Evolutionary conservation across 2,797 vertebrate genomes (phyloP).

Genomic region (Sorex maritimensis): DNA sequence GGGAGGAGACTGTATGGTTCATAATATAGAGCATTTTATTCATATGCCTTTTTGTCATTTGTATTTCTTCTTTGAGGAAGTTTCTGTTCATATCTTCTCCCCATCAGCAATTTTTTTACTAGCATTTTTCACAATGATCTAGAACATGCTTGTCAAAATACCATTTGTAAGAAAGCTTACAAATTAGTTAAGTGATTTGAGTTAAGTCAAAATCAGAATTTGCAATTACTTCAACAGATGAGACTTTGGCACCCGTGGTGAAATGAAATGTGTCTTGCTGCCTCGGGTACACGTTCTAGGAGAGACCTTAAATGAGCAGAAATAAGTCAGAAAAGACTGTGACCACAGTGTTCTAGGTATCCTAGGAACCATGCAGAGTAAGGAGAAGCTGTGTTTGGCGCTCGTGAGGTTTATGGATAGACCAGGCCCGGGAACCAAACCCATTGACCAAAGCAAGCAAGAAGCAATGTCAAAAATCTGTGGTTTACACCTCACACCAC

Average conservation of each 20-base stretch:
- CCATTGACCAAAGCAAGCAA: background rate
- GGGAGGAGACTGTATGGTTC: too few relatives aligned
- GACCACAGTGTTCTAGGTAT: too few relatives aligned
- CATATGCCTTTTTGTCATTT: too few relatives aligned
- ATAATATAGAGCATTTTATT: too few relatives aligned
- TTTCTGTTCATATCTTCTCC: too few relatives aligned
- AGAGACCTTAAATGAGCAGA: background rate
- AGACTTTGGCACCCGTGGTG: background rate
- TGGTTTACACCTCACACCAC: too few relatives aligned
- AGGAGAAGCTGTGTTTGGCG: too few relatives aligned
- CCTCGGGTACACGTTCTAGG: background rate
- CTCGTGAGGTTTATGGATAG: too few relatives aligned
- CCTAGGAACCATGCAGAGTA: too few relatives aligned
- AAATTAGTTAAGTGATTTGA: background rate
- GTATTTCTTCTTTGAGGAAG: too few relatives aligned
- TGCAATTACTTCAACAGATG: background rate
- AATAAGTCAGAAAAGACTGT: background rate
- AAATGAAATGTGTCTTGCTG: background rate
- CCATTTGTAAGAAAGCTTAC: background rate
- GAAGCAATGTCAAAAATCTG: too few relatives aligned
- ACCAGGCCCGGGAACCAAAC: too few relatives aligned
- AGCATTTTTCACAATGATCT: constrained; percentile 15
- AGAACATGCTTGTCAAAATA: constrained; percentile 54
- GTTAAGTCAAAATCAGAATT: constrained; percentile 38
- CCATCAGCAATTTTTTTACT: background rate